Conservation (phyloP, 2,797 vertebrate genomes). For the Pangasius mekongensis region DNA sequence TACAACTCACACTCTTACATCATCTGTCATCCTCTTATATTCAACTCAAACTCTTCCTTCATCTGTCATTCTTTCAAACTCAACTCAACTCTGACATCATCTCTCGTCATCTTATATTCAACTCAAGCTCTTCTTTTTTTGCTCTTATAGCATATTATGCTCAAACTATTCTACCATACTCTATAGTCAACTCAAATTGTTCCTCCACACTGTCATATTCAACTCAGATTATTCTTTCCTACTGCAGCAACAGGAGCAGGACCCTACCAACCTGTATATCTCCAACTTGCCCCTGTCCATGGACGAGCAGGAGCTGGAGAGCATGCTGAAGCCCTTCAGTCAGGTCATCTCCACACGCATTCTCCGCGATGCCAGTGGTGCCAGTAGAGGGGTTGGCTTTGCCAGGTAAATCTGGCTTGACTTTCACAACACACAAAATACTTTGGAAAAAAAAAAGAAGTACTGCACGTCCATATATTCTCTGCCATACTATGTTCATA, state of each 20-base stretch:
- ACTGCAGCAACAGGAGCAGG: conserved; percentile 93
- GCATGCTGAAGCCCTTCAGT: conserved; percentile 92
- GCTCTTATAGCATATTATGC: background rate
- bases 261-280: conserved; percentile 96
- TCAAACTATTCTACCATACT: background rate
- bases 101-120: background rate
- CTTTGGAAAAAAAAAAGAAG: background rate
- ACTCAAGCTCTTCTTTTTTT: background rate
- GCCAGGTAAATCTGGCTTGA: conserved; percentile 79
- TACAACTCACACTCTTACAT: background rate
- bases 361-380: conserved; percentile 87
- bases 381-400: conserved; percentile 92
- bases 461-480: background rate
- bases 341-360: conserved; percentile 95
- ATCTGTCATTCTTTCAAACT: background rate
- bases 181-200: background rate
- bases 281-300: conserved; percentile 91
- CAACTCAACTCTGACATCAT: background rate
- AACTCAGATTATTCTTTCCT: background rate
- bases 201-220: no score
- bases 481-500: background rate
- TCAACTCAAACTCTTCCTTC: background rate
- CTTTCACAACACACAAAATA: background rate
- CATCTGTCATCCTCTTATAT: background rate
- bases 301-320: conserved; percentile 93